Percentiles rank a stretch among this genome's conserved stretches.
These are phyloP conservation scores for Drosophila kanekoi DNA, from an alignment of 2,888 invertebrate genomes.

Conservation along the genomic window DNA sequence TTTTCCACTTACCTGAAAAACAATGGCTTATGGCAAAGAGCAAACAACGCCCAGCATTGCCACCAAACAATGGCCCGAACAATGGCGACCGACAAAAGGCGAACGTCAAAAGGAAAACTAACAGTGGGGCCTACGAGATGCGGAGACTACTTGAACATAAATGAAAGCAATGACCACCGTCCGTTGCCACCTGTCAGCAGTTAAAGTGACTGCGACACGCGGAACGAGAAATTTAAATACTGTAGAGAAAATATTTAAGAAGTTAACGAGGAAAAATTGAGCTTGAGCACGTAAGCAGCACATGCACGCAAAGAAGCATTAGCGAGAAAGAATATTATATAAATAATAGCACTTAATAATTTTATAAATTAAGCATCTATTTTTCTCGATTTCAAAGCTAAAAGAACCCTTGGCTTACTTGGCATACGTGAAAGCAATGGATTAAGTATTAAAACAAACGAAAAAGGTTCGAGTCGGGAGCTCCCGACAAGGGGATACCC, in stretches of 20 bases:
- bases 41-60: constrained; percentile 32
- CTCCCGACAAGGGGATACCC: too few relatives aligned
- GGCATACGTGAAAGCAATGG: too few relatives aligned
- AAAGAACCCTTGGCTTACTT: too few relatives aligned
- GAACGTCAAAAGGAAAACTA: constrained; percentile 43
- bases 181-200: constrained; percentile 10
- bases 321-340: too few relatives aligned
- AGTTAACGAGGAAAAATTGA: not conserved
- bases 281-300: not conserved
- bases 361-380: too few relatives aligned
- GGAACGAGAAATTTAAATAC: not conserved
- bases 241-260: not conserved
- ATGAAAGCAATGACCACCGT: not conserved
- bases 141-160: not conserved
- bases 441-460: too few relatives aligned
- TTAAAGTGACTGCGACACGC: not conserved
- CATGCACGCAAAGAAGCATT: not conserved
- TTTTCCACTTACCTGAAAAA: constrained; percentile 28
- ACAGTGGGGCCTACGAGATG: constrained; percentile 3
- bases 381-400: too few relatives aligned
- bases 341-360: too few relatives aligned
- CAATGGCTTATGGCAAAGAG: constrained; percentile 50
- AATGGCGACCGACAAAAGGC: constrained; percentile 52
- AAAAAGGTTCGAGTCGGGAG: too few relatives aligned
- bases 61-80: constrained; percentile 53